Conservation (phyloP, 2,797 vertebrate genomes). For the Epinephelus malabaricus region DNA sequence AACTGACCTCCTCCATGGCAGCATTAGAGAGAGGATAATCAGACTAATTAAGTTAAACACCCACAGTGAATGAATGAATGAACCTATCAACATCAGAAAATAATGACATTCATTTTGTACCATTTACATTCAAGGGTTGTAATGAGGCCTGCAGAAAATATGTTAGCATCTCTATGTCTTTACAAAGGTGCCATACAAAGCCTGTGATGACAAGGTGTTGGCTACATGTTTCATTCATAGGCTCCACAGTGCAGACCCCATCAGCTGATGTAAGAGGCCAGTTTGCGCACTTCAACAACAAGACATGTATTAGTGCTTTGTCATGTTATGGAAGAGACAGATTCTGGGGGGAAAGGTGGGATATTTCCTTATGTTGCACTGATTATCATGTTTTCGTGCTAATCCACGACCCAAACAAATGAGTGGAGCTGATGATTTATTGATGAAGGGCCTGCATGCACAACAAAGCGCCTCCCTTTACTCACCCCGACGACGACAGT, state of each 20-base stretch:
- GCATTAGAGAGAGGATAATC: neutral
- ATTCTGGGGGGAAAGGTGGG: accelerated
- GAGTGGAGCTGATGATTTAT: conserved; percentile 67
- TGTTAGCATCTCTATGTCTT: neutral
- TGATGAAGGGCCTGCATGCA: conserved; percentile 69
- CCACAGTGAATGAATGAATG: conserved; percentile 17
- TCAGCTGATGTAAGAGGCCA: conserved; percentile 63
- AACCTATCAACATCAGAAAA: neutral
- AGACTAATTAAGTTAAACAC: neutral
- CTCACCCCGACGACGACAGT: conserved; percentile 92
- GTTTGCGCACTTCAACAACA: conserved; percentile 54
- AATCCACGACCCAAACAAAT: conserved; percentile 32
- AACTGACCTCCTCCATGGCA: neutral
- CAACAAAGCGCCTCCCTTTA: conserved; percentile 69
- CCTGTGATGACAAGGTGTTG: neutral
- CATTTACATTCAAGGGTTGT: neutral
- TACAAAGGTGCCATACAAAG: neutral
- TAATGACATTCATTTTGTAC: conserved; percentile 5
- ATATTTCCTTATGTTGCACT: neutral
- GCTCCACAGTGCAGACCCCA: conserved; percentile 1
- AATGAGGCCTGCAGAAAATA: too few species aligned
- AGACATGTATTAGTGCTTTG: neutral
- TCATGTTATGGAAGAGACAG: neutral
- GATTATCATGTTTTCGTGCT: neutral
- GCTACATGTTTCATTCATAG: neutral